These are phyloP conservation scores for Otocyon megalotis DNA, from an alignment of 2,113 vertebrate genomes.

Conservation along the genomic window DNA sequence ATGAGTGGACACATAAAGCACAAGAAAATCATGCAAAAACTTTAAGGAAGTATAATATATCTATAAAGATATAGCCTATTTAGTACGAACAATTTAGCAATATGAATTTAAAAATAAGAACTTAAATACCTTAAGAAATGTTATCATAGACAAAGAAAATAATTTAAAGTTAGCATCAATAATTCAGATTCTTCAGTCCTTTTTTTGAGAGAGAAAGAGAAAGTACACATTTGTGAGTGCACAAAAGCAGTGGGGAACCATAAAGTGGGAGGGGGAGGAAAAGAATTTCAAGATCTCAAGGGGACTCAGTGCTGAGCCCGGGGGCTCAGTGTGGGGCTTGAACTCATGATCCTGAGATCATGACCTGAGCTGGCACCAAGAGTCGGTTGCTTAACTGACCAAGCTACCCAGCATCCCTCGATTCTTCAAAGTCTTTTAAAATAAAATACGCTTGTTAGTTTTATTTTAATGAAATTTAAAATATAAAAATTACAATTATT, in stretches of 20 bases:
- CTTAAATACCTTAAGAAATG: slow-evolving; percentile 1
- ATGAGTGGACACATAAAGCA: slow-evolving; percentile 13
- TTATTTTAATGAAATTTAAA: slow-evolving; percentile 59
- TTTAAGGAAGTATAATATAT: neutral
- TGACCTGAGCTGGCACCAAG: no score
- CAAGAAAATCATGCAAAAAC: neutral
- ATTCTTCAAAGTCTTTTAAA: neutral
- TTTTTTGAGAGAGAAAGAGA: neutral
- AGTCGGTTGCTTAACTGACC: no score
- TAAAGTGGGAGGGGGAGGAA: no score
- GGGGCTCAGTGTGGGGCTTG: no score
- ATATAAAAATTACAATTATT: neutral
- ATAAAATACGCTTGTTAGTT: neutral
- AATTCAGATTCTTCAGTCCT: neutral
- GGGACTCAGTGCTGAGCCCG: no score
- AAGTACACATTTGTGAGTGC: no score
- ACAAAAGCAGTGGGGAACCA: no score
- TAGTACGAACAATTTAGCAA: neutral
- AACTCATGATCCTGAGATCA: no score
- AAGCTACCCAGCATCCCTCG: no score
- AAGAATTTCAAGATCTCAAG: no score
- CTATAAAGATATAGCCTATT: neutral
- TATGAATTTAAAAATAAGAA: neutral
- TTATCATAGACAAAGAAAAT: slow-evolving; percentile 29
- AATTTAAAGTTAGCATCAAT: neutral